phyloP scores from a whole-genome alignment of 1,140 invertebrate genomes.

The Brachionus asplanchnoidis region DNA sequence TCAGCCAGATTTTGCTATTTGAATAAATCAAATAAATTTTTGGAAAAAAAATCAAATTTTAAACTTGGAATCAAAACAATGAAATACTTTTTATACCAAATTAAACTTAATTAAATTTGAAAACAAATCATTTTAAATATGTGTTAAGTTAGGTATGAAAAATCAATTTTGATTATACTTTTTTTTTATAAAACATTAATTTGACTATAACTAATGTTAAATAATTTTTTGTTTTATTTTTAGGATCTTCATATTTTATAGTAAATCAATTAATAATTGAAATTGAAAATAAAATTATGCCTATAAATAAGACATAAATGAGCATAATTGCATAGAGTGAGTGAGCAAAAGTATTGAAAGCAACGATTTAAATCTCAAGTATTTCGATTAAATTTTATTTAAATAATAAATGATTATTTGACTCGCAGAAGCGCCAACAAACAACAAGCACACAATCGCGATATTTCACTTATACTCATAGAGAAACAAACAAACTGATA shows the following conservation, averaged over 20 bases:
- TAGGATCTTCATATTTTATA: neutral
- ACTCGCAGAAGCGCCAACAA: neutral
- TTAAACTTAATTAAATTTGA: neutral
- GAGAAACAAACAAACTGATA: constrained; percentile 1
- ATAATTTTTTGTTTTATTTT: neutral
- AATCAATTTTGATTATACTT: neutral
- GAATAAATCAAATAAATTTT: too few relatives aligned
- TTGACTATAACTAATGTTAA: neutral
- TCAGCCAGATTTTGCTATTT: too few relatives aligned
- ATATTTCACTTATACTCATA: neutral
- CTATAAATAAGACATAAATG: neutral
- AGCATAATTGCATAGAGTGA: neutral
- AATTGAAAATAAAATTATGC: neutral
- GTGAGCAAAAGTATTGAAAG: neutral
- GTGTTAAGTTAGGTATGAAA: neutral
- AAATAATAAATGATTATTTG: constrained; percentile 6
- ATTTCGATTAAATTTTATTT: constrained; percentile 6
- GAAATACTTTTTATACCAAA: too few relatives aligned
- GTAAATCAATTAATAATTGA: neutral
- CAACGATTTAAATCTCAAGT: neutral
- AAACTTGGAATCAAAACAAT: too few relatives aligned
- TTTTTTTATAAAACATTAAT: neutral
- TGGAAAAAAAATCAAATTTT: too few relatives aligned
- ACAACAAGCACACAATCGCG: neutral
- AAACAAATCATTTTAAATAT: too few relatives aligned